Base-by-base conservation (phyloP, 2,888 invertebrate species). In the Caradrina kadenii region DNA sequence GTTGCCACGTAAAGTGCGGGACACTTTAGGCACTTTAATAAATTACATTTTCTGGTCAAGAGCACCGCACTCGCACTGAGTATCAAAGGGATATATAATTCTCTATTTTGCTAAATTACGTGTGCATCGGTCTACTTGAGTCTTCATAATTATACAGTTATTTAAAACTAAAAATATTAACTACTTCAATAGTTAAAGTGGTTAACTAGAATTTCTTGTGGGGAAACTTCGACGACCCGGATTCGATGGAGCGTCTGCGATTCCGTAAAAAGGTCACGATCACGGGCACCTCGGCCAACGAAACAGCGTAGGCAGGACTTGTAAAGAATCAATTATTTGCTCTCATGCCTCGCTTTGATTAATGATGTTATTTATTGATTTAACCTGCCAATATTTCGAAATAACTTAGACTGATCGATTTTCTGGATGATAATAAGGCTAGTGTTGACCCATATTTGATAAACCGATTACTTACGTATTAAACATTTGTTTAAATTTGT, bases 241-340 rank as follows among this genome's bases (percentile, higher is more conserved):
- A 62, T 69, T 45, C 54, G n/a, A 79, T 61, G 68, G 55, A 65
- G 49, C 59, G 48, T 58, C 48, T 39, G 49, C 19, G 55, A 63
- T 63, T 63, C 45, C 39, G 61, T 17, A 15, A 49, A 75, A 65
- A 69, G 77, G 65, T 79, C 76, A 79, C 39, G 79, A 63, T 59
- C 69, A 74, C 39, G 70, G 70, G 31, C 49, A 54, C 10, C 73
- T 35, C 50, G n/a, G 48, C 31, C 22, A 21, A 50, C 61, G 15
- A 56, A 59, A 69, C 50, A 39, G 52, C 52, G 58, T 74, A 49
- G 52, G 39, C n/a, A 65, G 45, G 42, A 26, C 35, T 59, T 22
- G 31, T 61, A 17, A 22, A 26, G 21, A 21, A 45, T 6, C 15
- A 31, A 35, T 21, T 74, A 67, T 54, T 22, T 39, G 1, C 49